phyloP scores from a whole-genome alignment of 2,888 invertebrate species.

The Megamerina dolium region DNA sequence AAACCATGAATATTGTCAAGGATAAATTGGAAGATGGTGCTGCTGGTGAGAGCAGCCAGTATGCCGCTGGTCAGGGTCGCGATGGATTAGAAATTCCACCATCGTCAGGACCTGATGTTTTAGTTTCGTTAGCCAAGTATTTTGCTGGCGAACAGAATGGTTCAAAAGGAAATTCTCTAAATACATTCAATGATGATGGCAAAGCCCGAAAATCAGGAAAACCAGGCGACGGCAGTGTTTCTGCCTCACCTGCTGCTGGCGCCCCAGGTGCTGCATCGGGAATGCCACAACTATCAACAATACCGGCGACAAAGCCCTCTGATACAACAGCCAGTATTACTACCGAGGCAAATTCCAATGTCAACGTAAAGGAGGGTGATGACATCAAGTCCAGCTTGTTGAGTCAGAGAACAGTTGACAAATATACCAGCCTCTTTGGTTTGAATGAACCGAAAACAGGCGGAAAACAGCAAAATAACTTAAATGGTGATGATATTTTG shows the following conservation, averaged over 20 bases:
- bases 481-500: slow-evolving; percentile 49
- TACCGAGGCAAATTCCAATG: slow-evolving; percentile 30
- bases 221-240: slow-evolving; percentile 9
- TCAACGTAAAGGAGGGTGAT: slow-evolving; percentile 46
- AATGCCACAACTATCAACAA: no score
- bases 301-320: slow-evolving; percentile 27
- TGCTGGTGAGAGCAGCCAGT: slow-evolving; percentile 43
- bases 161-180: slow-evolving; percentile 25
- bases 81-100: slow-evolving; percentile 65
- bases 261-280: slow-evolving; percentile 15
- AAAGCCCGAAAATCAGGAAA: slow-evolving; percentile 18
- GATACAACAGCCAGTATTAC: slow-evolving; percentile 32
- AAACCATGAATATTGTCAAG: slow-evolving; percentile 60
- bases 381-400: slow-evolving; percentile 57
- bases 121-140: slow-evolving; percentile 73
- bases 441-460: slow-evolving; percentile 26
- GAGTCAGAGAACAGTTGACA: slow-evolving; percentile 51
- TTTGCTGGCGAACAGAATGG: slow-evolving; percentile 57
- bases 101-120: slow-evolving; percentile 69
- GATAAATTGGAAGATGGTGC: slow-evolving; percentile 51
- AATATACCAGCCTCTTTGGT: slow-evolving; percentile 43
- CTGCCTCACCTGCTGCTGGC: slow-evolving; percentile 11
- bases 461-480: slow-evolving; percentile 35
- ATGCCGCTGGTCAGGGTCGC: slow-evolving; percentile 53
- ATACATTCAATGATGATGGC: background rate